A percentile compares a stretch with the other conserved stretches of the same genome.
These are phyloP conservation scores for Lepus timidus DNA, from an alignment of 2,113 vertebrate species.

Conservation along the genomic window DNA sequence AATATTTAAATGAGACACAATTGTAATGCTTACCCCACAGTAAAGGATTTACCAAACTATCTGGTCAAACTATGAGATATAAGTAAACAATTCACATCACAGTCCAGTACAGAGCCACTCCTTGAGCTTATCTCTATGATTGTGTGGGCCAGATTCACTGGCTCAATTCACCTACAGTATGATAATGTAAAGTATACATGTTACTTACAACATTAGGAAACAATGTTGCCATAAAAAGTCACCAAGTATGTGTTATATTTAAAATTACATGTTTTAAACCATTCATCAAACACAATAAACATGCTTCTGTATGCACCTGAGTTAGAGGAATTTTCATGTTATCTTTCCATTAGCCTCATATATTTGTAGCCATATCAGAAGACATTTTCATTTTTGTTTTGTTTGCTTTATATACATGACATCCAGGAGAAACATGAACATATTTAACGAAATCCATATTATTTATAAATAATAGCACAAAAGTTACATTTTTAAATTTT, in stretches of 20 bases:
- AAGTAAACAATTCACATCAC: not conserved
- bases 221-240: not conserved
- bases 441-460: not conserved
- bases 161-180: not conserved
- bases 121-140: not conserved
- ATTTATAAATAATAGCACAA: not conserved
- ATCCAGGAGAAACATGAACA: constrained; percentile 13
- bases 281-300: not conserved
- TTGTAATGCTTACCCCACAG: not conserved
- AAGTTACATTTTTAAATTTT: not conserved
- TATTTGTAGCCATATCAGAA: not conserved
- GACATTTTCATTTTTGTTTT: not conserved
- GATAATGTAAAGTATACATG: not conserved
- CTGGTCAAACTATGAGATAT: not conserved
- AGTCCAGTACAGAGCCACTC: not conserved
- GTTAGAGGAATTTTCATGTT: not conserved
- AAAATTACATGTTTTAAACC: not conserved
- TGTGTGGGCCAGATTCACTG: not conserved
- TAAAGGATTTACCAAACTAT: not conserved
- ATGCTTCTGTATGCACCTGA: not conserved
- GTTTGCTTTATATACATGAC: not conserved
- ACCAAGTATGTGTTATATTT: not conserved
- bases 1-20: no score
- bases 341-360: not conserved
- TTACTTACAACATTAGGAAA: constrained; percentile 34